phyloP scores from a whole-genome alignment of 2,888 invertebrate species.

The Onchidella celtica region DNA sequence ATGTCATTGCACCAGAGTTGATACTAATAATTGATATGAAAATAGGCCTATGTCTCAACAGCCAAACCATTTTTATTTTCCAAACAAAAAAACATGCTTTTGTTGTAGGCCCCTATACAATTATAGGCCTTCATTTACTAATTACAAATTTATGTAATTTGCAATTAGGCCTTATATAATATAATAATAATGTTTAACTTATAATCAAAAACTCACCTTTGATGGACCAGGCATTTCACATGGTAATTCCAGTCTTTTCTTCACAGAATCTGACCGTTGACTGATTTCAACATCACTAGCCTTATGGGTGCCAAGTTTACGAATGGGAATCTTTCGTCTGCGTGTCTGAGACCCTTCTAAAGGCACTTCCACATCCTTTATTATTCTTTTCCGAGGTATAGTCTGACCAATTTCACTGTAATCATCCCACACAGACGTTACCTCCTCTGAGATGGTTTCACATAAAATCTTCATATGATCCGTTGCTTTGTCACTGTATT shows the following conservation, averaged over 20 bases:
- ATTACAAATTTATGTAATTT: no score
- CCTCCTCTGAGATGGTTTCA: conserved; percentile 50
- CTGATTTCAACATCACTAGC: not conserved
- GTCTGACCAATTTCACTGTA: conserved; percentile 56
- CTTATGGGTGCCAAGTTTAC: not conserved
- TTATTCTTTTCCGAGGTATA: conserved; percentile 36
- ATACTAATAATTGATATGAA: no score
- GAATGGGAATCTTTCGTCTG: conserved; percentile 22
- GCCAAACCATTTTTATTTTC: no score
- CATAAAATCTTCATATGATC: not conserved
- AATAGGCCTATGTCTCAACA: no score
- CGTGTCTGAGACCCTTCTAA: conserved; percentile 1
- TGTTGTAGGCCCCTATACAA: no score
- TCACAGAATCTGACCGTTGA: conserved; percentile 1
- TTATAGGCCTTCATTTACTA: no score
- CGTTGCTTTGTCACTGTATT: not conserved
- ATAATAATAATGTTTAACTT: no score
- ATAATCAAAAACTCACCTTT: conserved; percentile 23
- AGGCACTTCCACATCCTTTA: not conserved
- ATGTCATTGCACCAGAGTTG: no score
- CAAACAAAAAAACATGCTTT: no score
- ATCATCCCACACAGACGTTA: conserved; percentile 67
- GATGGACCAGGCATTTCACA: not conserved
- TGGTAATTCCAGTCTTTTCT: not conserved
- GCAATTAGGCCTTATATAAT: no score